phyloP scores from a whole-genome alignment of 2,888 invertebrate genomes.

The Pandemis corylana region DNA sequence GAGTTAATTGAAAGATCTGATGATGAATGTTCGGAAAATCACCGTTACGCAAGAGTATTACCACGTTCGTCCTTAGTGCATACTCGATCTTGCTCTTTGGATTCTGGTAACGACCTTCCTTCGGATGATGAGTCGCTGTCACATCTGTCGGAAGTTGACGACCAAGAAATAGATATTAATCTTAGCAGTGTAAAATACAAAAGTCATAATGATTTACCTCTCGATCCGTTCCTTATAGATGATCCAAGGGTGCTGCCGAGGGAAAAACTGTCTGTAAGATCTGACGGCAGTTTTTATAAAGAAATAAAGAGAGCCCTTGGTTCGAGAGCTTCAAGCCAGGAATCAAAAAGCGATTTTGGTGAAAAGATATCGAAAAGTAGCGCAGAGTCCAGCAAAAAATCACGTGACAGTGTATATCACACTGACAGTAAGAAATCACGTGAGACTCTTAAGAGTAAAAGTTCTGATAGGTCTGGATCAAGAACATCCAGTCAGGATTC shows the following conservation, averaged over 20 bases:
- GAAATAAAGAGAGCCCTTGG: conserved; percentile 87
- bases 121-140: conserved; percentile 88
- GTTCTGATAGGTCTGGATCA: conserved; percentile 85
- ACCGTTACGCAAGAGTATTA: conserved; percentile 63
- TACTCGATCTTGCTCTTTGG: conserved; percentile 89
- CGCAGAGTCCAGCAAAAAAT: conserved; percentile 87
- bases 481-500: conserved; percentile 89
- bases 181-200: conserved; percentile 87
- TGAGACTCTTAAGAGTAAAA: conserved; percentile 87
- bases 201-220: conserved; percentile 88
- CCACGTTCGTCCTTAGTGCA: conserved; percentile 70
- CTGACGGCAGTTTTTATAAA: conserved; percentile 90
- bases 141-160: conserved; percentile 79
- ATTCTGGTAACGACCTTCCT: conserved; percentile 91
- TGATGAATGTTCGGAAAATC: conserved; percentile 83
- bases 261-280: conserved; percentile 89
- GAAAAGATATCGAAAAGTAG: conserved; percentile 88
- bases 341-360: conserved; percentile 88
- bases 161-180: conserved; percentile 83
- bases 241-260: conserved; percentile 90
- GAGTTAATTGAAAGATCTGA: conserved; percentile 92
- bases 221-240: conserved; percentile 91
- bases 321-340: conserved; percentile 88
- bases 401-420: conserved; percentile 86
- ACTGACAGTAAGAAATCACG: conserved; percentile 88